phyloP scores from a whole-genome alignment of 1,140 invertebrate genomes.

The Drosophila simulans region DNA sequence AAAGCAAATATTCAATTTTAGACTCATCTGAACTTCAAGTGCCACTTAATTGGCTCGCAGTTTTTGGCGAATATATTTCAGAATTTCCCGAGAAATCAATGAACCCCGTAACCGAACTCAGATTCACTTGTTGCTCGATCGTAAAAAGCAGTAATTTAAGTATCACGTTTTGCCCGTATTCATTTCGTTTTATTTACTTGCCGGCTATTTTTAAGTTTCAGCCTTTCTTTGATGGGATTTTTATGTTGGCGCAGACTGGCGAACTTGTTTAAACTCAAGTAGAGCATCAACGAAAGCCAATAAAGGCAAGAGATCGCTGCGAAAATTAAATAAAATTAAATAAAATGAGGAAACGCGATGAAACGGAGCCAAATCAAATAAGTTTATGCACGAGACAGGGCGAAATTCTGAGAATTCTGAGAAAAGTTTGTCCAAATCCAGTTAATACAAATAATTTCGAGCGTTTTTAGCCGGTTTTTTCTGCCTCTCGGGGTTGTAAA shows the following conservation, averaged over 20 bases:
- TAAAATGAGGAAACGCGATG: background rate
- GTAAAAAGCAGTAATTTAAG: constrained; percentile 64
- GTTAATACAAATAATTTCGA: constrained; percentile 29
- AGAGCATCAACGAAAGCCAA: constrained; percentile 51
- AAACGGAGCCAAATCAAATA: constrained; percentile 16
- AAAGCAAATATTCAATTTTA: background rate
- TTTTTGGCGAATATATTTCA: constrained; percentile 24
- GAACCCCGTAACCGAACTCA: constrained; percentile 41
- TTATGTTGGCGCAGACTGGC: constrained; percentile 38
- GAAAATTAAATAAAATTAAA: constrained; percentile 8
- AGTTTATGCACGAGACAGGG: constrained; percentile 15
- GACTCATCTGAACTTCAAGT: constrained; percentile 4
- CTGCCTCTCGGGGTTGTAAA: constrained; percentile 17
- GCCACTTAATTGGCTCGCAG: constrained; percentile 7
- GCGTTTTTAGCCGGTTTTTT: constrained; percentile 33
- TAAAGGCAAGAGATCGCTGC: constrained; percentile 62
- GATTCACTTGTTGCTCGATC: constrained; percentile 45
- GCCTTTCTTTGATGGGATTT: constrained; percentile 38
- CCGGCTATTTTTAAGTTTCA: constrained; percentile 42
- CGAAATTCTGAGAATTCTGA: constrained; percentile 48
- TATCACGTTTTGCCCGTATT: constrained; percentile 67
- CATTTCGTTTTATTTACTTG: constrained; percentile 60
- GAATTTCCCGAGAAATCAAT: constrained; percentile 45
- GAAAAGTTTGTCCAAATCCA: constrained; percentile 42
- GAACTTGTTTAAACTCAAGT: constrained; percentile 60